Evolutionary conservation across 64 coral and sea anemone genomes (phyloP), one percentile per base, ranked within the genome.

Genomic region (Hydrozoanthus tunicans): DNA sequence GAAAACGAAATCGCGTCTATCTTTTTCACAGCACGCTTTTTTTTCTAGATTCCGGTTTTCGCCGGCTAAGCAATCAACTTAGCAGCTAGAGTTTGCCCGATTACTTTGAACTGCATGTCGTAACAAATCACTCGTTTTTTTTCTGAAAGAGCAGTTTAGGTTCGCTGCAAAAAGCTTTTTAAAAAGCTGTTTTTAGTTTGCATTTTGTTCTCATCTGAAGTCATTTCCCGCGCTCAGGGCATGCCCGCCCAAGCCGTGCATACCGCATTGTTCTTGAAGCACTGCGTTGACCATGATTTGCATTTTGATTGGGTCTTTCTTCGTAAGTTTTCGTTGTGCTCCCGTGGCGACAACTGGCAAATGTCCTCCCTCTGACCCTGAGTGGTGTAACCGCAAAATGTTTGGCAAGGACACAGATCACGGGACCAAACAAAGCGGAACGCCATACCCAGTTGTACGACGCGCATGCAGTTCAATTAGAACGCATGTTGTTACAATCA

Each of bases 341-440:
- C 80, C 60, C 4, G 58, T 62, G 60, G 80, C 51, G 80, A 82
- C 27, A 82, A 80, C 56, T 80, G 78, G 78, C 56, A 80, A 58
- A 9, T 80, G 8, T 61, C 78, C 17, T 64, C 13, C 24, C 58
- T 25, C 11, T 64, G 80, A 82, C 80, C 80, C 60, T 82, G 80
- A 64, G 80, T n/a, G 51, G 77, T n/a, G 57, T 53, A 65, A 65
- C 80, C 80, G 17, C 60, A 82, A 17, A 62, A 51, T 65, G 14
- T 82, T 82, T 82, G 80, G 80, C 80, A 82, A 65, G 80, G 59
- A 65, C 63, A 82, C 62, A 8, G 25, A 82, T 82, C 80, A 82
- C 80, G 80, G 59, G 80, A 65, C 80, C 26, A 65, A 82, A 64
- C 80, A 82, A 65, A 66, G 13, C 24, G 14, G 62, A 82, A 65